phyloP scores from a whole-genome alignment of 2,888 invertebrate species.

The Hanleya hanleyi region DNA sequence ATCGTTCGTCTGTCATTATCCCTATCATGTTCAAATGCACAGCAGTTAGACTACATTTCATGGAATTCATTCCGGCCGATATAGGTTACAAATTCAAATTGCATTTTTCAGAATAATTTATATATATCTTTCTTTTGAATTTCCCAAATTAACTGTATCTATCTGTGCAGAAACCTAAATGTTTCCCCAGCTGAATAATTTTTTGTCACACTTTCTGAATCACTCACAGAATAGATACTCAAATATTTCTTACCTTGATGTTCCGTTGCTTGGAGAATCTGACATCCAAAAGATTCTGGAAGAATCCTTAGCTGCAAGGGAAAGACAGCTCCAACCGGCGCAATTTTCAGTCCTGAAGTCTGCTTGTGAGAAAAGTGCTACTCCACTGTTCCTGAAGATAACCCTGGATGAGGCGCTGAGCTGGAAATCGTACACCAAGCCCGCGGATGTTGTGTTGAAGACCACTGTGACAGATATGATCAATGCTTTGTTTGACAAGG shows the following conservation, averaged over 20 bases:
- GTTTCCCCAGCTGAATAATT: too few relatives aligned
- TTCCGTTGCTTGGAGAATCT: neutral
- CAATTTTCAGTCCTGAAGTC: neutral
- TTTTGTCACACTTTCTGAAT: too few relatives aligned
- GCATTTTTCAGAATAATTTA: too few relatives aligned
- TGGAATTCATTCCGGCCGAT: too few relatives aligned
- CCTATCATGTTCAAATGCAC: too few relatives aligned
- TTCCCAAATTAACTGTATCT: too few relatives aligned
- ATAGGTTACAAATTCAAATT: too few relatives aligned
- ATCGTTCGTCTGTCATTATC: too few relatives aligned
- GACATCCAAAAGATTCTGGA: neutral
- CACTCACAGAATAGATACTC: neutral
- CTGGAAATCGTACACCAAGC: constrained; percentile 2
- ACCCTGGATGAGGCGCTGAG: neutral
- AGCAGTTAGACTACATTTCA: too few relatives aligned
- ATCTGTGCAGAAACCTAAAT: too few relatives aligned
- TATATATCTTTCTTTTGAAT: too few relatives aligned
- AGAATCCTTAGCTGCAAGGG: neutral
- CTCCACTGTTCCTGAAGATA: constrained; percentile 6
- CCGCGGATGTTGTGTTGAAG: neutral
- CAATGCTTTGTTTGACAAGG: constrained; percentile 1
- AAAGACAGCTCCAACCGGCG: neutral
- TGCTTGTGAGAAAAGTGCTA: neutral
- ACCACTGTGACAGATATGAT: neutral
- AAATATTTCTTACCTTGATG: neutral